Evolutionary conservation across 2,797 vertebrate species (phyloP).

Genomic region (Gymnodraco acuticeps): DNA sequence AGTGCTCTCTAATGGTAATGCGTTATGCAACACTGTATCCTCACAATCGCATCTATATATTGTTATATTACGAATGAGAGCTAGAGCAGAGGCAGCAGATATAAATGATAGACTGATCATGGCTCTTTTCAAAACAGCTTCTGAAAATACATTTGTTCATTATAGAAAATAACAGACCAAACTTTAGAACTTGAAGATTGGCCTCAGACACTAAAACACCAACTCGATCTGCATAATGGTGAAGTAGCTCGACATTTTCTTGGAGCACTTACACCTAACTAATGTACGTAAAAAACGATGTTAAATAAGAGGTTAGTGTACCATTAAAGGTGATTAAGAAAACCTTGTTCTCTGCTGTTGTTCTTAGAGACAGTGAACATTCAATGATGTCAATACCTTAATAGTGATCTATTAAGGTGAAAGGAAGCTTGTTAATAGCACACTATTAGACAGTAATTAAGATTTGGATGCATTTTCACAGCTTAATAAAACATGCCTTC

Average conservation of each 20-base stretch:
- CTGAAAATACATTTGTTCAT: constrained; percentile 52
- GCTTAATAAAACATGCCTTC: constrained; percentile 12
- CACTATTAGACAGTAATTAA: constrained; percentile 12
- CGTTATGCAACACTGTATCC: constrained; percentile 35
- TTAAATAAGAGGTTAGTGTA: constrained; percentile 32
- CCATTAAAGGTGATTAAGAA: constrained; percentile 23
- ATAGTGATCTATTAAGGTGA: constrained; percentile 17
- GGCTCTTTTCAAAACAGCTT: constrained; percentile 47
- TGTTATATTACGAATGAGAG: constrained; percentile 35
- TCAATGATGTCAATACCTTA: constrained; percentile 20
- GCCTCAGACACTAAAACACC: constrained; percentile 41
- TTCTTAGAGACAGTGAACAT: constrained; percentile 10
- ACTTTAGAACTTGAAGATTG: constrained; percentile 33
- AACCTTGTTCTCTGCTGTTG: constrained; percentile 21
- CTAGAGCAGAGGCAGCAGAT: constrained; percentile 23
- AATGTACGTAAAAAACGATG: constrained; percentile 14
- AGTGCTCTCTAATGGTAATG: constrained; percentile 39
- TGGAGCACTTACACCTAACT: constrained; percentile 36
- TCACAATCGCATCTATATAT: constrained; percentile 42
- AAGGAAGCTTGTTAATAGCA: constrained; percentile 16
- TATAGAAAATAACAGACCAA: constrained; percentile 49
- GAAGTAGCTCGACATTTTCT: constrained; percentile 31
- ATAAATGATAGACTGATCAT: constrained; percentile 48
- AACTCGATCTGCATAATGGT: constrained; percentile 35
- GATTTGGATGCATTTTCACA: constrained; percentile 1